Evolutionary conservation across 2,888 invertebrate genomes (phyloP), one percentile per base, ranked within the genome.

Genomic region (Graphium colonna): DNA sequence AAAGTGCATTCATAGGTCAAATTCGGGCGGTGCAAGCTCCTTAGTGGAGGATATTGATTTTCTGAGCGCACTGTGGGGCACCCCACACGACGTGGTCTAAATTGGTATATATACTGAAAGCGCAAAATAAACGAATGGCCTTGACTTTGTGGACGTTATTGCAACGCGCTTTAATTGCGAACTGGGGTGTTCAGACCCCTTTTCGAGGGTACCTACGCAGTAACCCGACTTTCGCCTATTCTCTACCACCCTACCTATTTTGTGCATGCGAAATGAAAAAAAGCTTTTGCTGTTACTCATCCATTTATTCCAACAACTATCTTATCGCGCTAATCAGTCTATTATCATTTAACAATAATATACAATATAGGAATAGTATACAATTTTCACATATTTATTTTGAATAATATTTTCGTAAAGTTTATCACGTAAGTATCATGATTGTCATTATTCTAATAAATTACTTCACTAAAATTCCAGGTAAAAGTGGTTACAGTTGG

Each of bases 171-270:
- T 60, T 65, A 77, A 75, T 75, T 64, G 58, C 58, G 71, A 74
- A 79, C 55, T 70, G 62, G 81, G 83, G 80, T 76, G 74, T 66
- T 52, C 48, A 53, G 67, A 70, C 72, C 69, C 71, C 68, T 74
- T 67, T 55, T 55, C n/a, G 64, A 67, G 77, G 77, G 72, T 64
- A 62, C 26, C 26, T 26, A 26, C 26, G 26, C 7, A 3, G 26
- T 33, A 33, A 33, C 7, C 33, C 10, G 4, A 10, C 9, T 7
- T 7, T 33, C 7, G 26, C 33, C 33, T 7, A 28, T 33, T 33
- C 2, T 33, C 9, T 10, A 33, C 33, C 49, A 58, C 61, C 63
- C 57, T 60, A 60, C 10, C 10, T 33, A 33, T 21, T 33, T 18
- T n/a, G 33, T 33, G 15, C 15, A 16, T 40, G 48, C 38, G 46